A percentile compares a stretch with the other conserved stretches of the same genome.
Evolutionary conservation across 2,797 vertebrate genomes (phyloP).

Genomic region (Spinibarbus caldwelli): DNA sequence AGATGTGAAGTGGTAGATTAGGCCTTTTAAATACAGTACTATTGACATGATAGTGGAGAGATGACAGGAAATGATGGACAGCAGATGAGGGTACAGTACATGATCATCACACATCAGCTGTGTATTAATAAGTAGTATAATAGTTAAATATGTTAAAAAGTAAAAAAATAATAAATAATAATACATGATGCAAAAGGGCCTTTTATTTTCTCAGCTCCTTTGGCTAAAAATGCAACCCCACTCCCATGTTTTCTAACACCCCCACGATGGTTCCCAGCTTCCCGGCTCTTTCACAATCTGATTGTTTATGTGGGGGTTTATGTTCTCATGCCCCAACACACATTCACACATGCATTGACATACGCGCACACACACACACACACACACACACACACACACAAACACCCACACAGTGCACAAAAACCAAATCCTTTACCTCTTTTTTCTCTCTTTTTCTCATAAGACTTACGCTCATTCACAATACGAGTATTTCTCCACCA

Average conservation of each 20-base stretch:
- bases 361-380: slow-evolving; percentile 39
- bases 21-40: not conserved
- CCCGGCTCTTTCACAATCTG: slow-evolving; percentile 73
- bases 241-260: slow-evolving; percentile 35
- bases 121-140: not conserved
- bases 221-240: slow-evolving; percentile 17
- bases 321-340: slow-evolving; percentile 75
- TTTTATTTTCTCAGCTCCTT: slow-evolving; percentile 9
- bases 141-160: not conserved
- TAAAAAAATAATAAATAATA: not conserved
- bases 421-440: slow-evolving; percentile 36
- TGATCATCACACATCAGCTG: not conserved
- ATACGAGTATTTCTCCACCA: slow-evolving; percentile 52
- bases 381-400: slow-evolving; percentile 43
- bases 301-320: slow-evolving; percentile 75
- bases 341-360: slow-evolving; percentile 50
- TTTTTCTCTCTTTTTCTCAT: slow-evolving; percentile 57
- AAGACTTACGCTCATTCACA: slow-evolving; percentile 71
- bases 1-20: not conserved
- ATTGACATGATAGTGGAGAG: not conserved
- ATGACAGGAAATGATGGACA: not conserved
- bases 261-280: slow-evolving; percentile 73
- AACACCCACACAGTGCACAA: slow-evolving; percentile 42
- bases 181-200: not conserved
- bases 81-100: not conserved